Evolutionary conservation across 2,888 invertebrate species (phyloP).

Genomic region (Tetropium fuscum): DNA sequence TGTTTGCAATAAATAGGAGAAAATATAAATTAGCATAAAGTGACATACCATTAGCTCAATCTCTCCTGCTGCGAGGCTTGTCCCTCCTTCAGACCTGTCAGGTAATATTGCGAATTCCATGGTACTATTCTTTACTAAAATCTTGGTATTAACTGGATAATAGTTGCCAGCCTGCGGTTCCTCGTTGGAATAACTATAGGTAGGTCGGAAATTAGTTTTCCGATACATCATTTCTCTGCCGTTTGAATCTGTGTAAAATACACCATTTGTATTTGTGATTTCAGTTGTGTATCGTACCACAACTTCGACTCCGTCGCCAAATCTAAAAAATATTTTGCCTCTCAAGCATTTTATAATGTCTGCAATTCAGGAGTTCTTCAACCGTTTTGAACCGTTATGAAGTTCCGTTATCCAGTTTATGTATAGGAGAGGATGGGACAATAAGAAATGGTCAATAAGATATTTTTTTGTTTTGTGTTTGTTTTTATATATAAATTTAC

Average conservation of each 20-base stretch:
- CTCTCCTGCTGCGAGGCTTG: slow-evolving; percentile 71
- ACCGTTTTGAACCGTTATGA: too few relatives aligned
- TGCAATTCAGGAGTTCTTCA: too few relatives aligned
- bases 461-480: too few relatives aligned
- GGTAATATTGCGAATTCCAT: slow-evolving; percentile 68
- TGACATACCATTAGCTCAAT: slow-evolving; percentile 76
- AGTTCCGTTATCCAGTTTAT: too few relatives aligned
- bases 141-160: slow-evolving; percentile 78
- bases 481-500: too few relatives aligned
- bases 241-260: slow-evolving; percentile 74
- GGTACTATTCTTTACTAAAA: slow-evolving; percentile 68
- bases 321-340: neutral
- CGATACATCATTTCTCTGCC: slow-evolving; percentile 77
- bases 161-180: slow-evolving; percentile 78
- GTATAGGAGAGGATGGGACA: too few relatives aligned
- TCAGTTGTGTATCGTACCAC: slow-evolving; percentile 73
- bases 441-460: too few relatives aligned
- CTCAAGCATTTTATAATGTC: too few relatives aligned
- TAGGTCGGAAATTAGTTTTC: slow-evolving; percentile 69
- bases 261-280: slow-evolving; percentile 70
- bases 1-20: slow-evolving; percentile 8
- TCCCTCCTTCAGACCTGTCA: slow-evolving; percentile 74
- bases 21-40: too few relatives aligned
- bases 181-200: slow-evolving; percentile 67
- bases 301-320: neutral